A percentile compares a stretch with the other conserved stretches of the same genome.
Conservation (phyloP, 2,888 invertebrate genomes). For the Ptychoptera contaminata region DNA sequence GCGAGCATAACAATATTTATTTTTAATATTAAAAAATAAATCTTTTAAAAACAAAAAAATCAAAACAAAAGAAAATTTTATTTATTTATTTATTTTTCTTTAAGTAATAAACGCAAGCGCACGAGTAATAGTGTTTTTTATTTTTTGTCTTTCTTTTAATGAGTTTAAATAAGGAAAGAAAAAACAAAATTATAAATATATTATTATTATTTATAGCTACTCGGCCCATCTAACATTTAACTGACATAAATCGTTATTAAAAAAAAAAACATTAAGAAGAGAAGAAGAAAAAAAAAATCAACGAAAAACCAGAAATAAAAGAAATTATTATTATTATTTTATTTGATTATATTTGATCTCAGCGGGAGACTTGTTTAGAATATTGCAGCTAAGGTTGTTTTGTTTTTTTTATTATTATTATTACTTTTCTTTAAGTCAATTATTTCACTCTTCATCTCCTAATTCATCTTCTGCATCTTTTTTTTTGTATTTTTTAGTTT, state of each 20-base stretch:
- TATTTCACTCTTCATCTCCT: not conserved
- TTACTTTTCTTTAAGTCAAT: constrained; percentile 1
- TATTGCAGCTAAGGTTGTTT: constrained; percentile 1
- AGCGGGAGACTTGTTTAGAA: constrained; percentile 5
- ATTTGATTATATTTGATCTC: constrained; percentile 4
- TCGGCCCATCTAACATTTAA: too few relatives aligned
- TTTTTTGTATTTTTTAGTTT: constrained; percentile 1
- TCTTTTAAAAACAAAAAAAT: too few relatives aligned
- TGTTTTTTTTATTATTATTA: not conserved
- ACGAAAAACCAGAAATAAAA: not conserved
- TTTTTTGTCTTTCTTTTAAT: too few relatives aligned
- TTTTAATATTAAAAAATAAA: too few relatives aligned
- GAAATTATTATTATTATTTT: not conserved
- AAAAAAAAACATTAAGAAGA: not conserved
- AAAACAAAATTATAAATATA: too few relatives aligned
- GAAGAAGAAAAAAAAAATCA: not conserved
- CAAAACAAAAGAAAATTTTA: too few relatives aligned
- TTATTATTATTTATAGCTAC: too few relatives aligned
- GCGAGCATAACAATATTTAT: too few relatives aligned
- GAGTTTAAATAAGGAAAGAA: too few relatives aligned
- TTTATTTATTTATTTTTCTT: too few relatives aligned
- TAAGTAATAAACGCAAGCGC: too few relatives aligned
- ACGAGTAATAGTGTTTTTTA: too few relatives aligned
- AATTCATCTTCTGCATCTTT: not conserved
- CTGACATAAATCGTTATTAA: not conserved